Conservation (phyloP, 2,113 vertebrate genomes). For the Seriola rivoliana region DNA sequence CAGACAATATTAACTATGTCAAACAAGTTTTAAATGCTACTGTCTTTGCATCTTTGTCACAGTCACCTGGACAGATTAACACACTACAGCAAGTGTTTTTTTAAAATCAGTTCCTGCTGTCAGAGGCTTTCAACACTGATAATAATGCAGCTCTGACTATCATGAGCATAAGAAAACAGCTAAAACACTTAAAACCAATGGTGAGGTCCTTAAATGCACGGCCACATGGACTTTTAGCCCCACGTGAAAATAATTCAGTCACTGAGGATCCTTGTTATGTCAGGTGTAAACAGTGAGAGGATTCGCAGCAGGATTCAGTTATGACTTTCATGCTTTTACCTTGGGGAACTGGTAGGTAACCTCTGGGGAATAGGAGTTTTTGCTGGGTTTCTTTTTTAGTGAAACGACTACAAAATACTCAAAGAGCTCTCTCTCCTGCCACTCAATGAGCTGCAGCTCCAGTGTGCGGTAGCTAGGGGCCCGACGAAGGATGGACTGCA, state of each 20-base stretch:
- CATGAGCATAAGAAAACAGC: background rate
- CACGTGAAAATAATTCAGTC: slow-evolving; percentile 1
- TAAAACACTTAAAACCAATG: background rate
- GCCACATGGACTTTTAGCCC: background rate
- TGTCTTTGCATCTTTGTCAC: background rate
- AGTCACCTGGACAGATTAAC: background rate
- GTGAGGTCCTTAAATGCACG: background rate
- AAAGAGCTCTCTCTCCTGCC: slow-evolving; percentile 98
- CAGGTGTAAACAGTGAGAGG: slow-evolving; percentile 1
- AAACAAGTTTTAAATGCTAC: background rate
- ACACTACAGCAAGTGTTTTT: background rate
- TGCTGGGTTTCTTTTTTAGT: slow-evolving; percentile 96
- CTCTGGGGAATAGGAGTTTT: slow-evolving; percentile 94
- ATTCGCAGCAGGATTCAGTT: slow-evolving; percentile 10
- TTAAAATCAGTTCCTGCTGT: background rate
- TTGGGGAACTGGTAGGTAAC: slow-evolving; percentile 99
- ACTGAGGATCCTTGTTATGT: slow-evolving; percentile 3
- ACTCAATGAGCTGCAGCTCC: slow-evolving; percentile 97
- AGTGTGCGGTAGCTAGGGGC: slow-evolving; percentile 97
- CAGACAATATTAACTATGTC: background rate
- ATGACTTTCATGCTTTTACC: slow-evolving; percentile 79
- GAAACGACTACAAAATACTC: slow-evolving; percentile 99
- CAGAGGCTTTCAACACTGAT: slow-evolving; percentile 11
- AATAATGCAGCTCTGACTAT: slow-evolving; percentile 7
- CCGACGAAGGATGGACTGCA: slow-evolving; percentile 95